Evolutionary conservation across 2,113 vertebrate species (phyloP).

Genomic region (Recurvirostra avosetta): DNA sequence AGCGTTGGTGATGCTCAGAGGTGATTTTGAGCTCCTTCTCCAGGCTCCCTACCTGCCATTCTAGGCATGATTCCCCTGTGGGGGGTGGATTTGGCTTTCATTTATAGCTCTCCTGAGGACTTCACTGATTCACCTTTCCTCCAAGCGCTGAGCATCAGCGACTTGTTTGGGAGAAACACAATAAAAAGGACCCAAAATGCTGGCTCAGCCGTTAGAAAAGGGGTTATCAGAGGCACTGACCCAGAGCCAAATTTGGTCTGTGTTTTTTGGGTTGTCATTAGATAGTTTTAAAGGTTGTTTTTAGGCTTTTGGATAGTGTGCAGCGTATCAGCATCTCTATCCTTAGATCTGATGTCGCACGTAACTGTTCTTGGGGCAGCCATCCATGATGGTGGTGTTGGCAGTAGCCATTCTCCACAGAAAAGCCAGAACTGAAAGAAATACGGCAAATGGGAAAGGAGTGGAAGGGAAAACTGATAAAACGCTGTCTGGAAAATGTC

Average conservation of each 20-base stretch:
- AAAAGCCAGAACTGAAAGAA: not conserved
- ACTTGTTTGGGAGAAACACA: not conserved
- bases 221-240: not conserved
- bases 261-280: not conserved
- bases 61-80: fast-evolving
- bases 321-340: not conserved
- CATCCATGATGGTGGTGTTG: not conserved
- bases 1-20: not conserved
- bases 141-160: not conserved
- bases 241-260: not conserved
- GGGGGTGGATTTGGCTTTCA: not conserved
- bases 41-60: not conserved
- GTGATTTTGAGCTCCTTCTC: not conserved
- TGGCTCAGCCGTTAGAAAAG: not conserved
- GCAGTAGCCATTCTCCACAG: not conserved
- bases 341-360: not conserved
- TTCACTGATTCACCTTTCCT: not conserved
- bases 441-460: not conserved
- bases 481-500: not conserved
- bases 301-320: not conserved
- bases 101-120: not conserved
- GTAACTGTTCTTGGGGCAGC: not conserved
- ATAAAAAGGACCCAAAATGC: not conserved
- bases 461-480: not conserved
- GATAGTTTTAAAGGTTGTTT: not conserved